These are phyloP conservation scores for Peromyscus maniculatus DNA, from an alignment of 2,113 vertebrate species.

Conservation along the genomic window DNA sequence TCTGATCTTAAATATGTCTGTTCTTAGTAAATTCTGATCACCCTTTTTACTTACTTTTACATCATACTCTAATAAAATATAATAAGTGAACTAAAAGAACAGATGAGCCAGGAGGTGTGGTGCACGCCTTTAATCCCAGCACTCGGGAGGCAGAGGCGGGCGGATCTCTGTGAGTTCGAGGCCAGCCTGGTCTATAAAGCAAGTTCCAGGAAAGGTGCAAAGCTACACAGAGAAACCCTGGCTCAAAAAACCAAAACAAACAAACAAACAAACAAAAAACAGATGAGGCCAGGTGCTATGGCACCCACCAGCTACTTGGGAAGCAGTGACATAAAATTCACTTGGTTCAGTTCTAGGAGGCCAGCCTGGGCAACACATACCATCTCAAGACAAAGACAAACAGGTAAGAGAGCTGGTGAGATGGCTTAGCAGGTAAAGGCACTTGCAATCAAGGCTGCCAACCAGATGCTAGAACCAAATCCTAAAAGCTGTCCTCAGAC, in stretches of 20 bases:
- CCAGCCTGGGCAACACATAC: not conserved
- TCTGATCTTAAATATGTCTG: constrained; percentile 7
- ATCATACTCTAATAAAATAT: constrained; percentile 67
- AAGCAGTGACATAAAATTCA: not conserved
- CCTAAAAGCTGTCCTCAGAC: not conserved
- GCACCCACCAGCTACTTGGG: not conserved
- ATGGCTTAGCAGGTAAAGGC: not conserved
- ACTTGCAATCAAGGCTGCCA: not conserved
- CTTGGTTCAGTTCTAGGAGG: not conserved
- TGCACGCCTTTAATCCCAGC: no score
- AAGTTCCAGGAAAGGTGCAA: no score
- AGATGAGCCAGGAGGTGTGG: not conserved
- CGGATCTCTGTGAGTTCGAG: no score
- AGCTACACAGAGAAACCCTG: no score
- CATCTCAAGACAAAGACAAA: not conserved
- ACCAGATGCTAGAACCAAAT: not conserved
- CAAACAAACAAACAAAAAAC: not conserved
- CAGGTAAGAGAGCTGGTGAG: not conserved
- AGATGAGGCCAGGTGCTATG: not conserved
- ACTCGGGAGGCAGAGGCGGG: no score
- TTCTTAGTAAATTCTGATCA: constrained; percentile 40
- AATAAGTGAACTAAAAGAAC: constrained; percentile 13
- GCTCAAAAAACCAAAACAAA: no score
- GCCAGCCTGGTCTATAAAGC: no score
- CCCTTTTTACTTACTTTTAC: constrained; percentile 39